Conservation (phyloP, 2,113 vertebrate species). For the Oreochromis niloticus region DNA sequence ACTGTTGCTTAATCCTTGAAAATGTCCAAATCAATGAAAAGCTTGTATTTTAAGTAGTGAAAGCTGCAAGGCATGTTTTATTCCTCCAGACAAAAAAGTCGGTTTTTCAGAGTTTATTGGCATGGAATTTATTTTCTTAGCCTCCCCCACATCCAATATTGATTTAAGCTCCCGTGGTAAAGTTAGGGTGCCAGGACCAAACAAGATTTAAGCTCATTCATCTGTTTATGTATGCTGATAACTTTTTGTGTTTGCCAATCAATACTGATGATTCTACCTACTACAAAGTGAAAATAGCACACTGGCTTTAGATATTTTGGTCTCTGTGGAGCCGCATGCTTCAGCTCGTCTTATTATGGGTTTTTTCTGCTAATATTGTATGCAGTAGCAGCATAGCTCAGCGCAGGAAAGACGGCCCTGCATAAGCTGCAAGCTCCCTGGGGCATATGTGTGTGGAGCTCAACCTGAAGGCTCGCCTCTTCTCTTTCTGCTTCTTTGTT, state of each 20-base stretch:
- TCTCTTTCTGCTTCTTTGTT: slow-evolving; percentile 58
- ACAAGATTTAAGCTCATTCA: slow-evolving; percentile 7
- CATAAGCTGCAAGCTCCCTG: slow-evolving; percentile 35
- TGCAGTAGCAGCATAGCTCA: slow-evolving; percentile 39
- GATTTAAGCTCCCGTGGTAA: neutral
- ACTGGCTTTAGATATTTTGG: neutral
- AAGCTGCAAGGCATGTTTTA: neutral
- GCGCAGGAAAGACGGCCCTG: slow-evolving; percentile 10
- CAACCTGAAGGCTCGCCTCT: slow-evolving; percentile 48
- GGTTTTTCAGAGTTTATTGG: slow-evolving; percentile 1
- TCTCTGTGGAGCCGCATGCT: neutral
- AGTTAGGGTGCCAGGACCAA: neutral
- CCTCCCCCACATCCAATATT: slow-evolving; percentile 9
- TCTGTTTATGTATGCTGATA: slow-evolving; percentile 18
- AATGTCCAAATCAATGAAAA: neutral
- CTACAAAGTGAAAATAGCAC: slow-evolving; percentile 8
- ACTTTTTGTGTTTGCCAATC: slow-evolving; percentile 23
- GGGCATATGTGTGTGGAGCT: slow-evolving; percentile 38
- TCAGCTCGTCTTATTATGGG: neutral
- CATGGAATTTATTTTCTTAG: slow-evolving; percentile 25
- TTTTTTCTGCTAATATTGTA: slow-evolving; percentile 14
- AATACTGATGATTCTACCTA: slow-evolving; percentile 7
- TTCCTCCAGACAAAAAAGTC: neutral
- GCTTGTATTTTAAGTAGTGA: neutral
- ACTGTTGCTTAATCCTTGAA: neutral